These are phyloP conservation scores for Tetrapedia diversipes DNA, from an alignment of 2,888 invertebrate genomes.

Conservation along the genomic window DNA sequence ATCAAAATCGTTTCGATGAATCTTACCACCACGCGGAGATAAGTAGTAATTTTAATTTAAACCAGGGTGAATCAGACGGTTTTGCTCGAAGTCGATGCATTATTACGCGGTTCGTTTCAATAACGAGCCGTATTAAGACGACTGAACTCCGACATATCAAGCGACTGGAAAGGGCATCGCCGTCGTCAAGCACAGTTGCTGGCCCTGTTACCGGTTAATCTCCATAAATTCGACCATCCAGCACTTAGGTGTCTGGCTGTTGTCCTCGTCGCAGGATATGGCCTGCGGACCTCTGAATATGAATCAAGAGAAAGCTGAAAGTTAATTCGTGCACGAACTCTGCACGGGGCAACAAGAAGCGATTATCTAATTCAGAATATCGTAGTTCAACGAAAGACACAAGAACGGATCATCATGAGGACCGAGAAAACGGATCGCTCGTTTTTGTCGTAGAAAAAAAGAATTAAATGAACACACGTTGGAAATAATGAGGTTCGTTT, in stretches of 20 bases:
- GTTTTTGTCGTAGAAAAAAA: not conserved
- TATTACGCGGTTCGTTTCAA: conserved; percentile 39
- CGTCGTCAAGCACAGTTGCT: conserved; percentile 11
- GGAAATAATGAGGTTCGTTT: conserved; percentile 2
- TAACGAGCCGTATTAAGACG: conserved; percentile 47
- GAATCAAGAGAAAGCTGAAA: conserved; percentile 25
- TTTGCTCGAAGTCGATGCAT: not conserved
- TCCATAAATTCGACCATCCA: conserved; percentile 49
- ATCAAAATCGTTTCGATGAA: not conserved
- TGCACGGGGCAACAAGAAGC: too few species aligned
- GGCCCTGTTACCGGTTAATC: conserved; percentile 55
- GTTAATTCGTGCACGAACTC: conserved; percentile 25
- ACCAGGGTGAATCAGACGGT: not conserved
- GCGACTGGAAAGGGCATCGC: conserved; percentile 16
- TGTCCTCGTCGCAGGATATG: conserved; percentile 48
- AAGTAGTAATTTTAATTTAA: conserved; percentile 10
- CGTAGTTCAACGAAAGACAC: not conserved
- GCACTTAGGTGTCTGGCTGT: conserved; percentile 7
- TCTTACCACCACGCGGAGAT: too few species aligned
- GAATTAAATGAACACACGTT: not conserved
- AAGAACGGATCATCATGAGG: too few species aligned
- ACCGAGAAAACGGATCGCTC: not conserved
- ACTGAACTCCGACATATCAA: conserved; percentile 32
- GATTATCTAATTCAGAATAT: too few species aligned
- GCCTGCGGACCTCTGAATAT: too few species aligned